These are phyloP conservation scores for Spinibarbus caldwelli DNA, from an alignment of 2,797 vertebrate species.

Conservation along the genomic window DNA sequence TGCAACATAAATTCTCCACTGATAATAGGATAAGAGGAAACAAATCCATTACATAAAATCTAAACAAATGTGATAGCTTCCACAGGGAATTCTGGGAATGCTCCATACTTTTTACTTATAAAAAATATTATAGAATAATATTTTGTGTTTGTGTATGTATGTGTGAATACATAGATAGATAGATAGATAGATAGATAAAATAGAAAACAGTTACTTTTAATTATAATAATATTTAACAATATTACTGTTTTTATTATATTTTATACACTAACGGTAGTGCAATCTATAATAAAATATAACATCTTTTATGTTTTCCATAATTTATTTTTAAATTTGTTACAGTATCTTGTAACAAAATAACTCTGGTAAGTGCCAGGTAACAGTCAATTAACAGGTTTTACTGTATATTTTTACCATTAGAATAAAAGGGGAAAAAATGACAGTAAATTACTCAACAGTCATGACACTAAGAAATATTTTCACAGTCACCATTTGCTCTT, in stretches of 20 bases:
- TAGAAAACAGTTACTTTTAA: neutral
- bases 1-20: neutral
- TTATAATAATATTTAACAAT: neutral
- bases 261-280: too few species aligned
- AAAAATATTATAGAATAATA: neutral
- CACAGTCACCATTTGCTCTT: conserved; percentile 1
- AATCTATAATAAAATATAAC: neutral
- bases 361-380: neutral
- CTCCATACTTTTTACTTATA: neutral
- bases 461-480: neutral
- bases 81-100: neutral
- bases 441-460: neutral
- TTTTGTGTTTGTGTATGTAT: neutral
- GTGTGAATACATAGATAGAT: neutral
- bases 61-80: neutral
- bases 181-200: neutral
- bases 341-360: neutral
- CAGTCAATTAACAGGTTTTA: neutral
- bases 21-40: neutral
- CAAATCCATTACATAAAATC: neutral
- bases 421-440: too few species aligned
- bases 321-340: neutral
- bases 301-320: neutral
- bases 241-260: neutral
- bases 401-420: neutral